These are phyloP conservation scores for Lampropteryx suffumata DNA, from an alignment of 2,888 invertebrate species.

Conservation along the genomic window DNA sequence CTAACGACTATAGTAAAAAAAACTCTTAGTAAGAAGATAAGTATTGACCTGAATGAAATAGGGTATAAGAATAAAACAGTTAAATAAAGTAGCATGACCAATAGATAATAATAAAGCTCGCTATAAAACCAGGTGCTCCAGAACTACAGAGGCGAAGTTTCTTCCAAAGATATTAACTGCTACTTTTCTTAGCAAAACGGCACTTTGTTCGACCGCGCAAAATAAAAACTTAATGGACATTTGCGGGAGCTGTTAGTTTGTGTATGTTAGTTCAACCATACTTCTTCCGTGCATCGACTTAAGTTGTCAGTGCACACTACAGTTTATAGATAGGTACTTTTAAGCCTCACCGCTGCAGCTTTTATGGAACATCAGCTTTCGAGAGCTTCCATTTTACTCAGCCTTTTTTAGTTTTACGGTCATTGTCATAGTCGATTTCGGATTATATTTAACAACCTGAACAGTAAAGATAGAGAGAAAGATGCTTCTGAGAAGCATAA, in stretches of 20 bases:
- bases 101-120: too few relatives aligned
- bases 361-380: slow-evolving; percentile 17
- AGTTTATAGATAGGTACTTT: not conserved
- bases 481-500: too few relatives aligned
- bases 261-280: slow-evolving; percentile 7
- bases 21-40: too few relatives aligned
- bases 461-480: too few relatives aligned
- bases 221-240: slow-evolving; percentile 1
- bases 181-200: slow-evolving; percentile 2
- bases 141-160: not conserved
- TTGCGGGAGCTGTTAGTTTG: slow-evolving; percentile 9
- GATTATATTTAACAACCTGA: too few relatives aligned
- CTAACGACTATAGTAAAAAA: too few relatives aligned
- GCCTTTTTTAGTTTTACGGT: not conserved
- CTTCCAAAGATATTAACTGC: slow-evolving; percentile 5
- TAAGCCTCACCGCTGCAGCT: slow-evolving; percentile 5
- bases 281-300: slow-evolving; percentile 8
- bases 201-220: not conserved
- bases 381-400: slow-evolving; percentile 4
- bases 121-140: not conserved
- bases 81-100: too few relatives aligned
- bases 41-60: too few relatives aligned
- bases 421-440: not conserved
- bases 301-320: slow-evolving; percentile 11
- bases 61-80: too few relatives aligned